Percentiles rank a stretch among this genome's conserved stretches.
Evolutionary conservation across 2,113 vertebrate species (phyloP).

Genomic region (Sinosuthora webbiana): DNA sequence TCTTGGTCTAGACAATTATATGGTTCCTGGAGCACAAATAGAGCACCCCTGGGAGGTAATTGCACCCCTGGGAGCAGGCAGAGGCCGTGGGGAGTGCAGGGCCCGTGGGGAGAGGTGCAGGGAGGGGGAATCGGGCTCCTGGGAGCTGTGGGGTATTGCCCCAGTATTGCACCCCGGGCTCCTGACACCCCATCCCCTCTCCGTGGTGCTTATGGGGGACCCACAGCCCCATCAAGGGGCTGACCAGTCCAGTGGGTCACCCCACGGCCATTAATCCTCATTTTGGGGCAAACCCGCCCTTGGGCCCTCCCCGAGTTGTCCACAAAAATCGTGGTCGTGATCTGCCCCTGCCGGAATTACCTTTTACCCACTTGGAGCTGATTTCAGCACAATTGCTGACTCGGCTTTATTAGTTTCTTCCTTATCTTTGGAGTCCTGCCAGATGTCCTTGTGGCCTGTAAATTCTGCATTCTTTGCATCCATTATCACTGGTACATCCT

Average conservation of each 20-base stretch:
- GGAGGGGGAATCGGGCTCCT: neutral
- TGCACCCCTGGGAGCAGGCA: constrained; percentile 17
- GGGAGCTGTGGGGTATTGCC: neutral
- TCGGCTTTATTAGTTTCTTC: neutral
- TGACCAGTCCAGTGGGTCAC: neutral
- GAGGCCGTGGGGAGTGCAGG: neutral
- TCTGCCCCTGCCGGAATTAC: neutral
- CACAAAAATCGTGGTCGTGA: rapidly evolving
- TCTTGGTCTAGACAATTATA: constrained; percentile 16
- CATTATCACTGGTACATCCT: neutral
- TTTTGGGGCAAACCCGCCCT: rapidly evolving
- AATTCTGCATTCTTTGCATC: neutral
- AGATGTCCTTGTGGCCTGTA: neutral
- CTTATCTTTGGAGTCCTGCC: neutral
- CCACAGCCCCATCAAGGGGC: neutral
- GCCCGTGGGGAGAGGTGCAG: neutral
- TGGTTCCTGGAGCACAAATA: neutral
- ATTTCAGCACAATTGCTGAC: neutral
- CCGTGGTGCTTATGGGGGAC: neutral
- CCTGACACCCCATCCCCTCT: rapidly evolving
- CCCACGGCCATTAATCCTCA: rapidly evolving
- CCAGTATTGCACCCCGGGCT: rapidly evolving
- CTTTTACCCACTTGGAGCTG: neutral
- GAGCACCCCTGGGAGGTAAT: constrained; percentile 8
- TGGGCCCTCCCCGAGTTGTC: neutral